Conservation (phyloP, 2,113 vertebrate genomes). For the Pyrgilauda ruficollis region DNA sequence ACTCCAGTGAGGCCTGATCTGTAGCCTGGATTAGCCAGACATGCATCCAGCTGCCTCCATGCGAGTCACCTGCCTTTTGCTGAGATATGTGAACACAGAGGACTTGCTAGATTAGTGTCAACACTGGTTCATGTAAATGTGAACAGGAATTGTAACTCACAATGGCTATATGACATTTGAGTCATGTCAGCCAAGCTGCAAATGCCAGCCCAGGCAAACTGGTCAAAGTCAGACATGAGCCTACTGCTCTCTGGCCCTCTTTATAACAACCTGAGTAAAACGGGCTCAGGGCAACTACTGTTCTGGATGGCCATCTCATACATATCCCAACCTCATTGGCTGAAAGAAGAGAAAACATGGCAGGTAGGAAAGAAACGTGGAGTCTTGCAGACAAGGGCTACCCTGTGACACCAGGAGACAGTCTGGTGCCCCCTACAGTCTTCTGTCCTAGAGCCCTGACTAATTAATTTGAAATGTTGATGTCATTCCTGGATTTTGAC, state of each 20-base stretch:
- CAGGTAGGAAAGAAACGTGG: not conserved
- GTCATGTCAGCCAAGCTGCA: not conserved
- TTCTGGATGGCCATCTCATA: not conserved
- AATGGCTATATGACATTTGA: not conserved
- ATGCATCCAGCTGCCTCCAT: not conserved
- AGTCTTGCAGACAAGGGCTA: not conserved
- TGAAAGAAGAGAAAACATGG: not conserved
- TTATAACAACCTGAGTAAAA: not conserved
- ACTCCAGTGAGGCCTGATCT: not conserved
- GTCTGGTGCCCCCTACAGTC: slow-evolving; percentile 27
- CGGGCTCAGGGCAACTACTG: not conserved
- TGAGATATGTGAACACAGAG: not conserved
- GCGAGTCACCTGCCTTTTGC: not conserved
- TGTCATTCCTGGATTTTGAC: not conserved
- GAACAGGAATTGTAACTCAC: not conserved
- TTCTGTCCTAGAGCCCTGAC: not conserved
- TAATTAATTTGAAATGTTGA: not conserved
- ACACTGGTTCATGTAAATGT: not conserved
- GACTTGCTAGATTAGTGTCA: not conserved
- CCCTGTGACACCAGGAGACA: not conserved
- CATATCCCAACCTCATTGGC: fast-evolving
- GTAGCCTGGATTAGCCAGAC: not conserved
- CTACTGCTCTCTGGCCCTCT: not conserved
- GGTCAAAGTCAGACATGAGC: not conserved
- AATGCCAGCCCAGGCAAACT: not conserved